Conservation (phyloP, 2,888 invertebrate species). For the Heliconius charithonia region DNA sequence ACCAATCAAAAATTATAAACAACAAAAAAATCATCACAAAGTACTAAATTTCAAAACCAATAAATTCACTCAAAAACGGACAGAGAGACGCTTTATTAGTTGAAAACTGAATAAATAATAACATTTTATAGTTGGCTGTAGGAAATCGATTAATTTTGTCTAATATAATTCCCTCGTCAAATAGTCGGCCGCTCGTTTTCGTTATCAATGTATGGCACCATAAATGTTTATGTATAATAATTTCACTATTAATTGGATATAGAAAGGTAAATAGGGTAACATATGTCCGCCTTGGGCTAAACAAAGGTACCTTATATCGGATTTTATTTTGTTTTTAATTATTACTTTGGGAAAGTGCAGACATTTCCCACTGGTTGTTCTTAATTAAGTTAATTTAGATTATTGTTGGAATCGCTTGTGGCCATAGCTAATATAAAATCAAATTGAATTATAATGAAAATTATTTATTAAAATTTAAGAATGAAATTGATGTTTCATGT, state of each 20-base stretch:
- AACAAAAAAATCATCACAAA: conserved; percentile 3
- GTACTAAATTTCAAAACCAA: conserved; percentile 21
- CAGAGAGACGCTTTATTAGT: conserved; percentile 27
- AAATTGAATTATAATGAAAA: conserved; percentile 10
- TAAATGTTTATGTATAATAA: conserved; percentile 75
- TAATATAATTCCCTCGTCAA: conserved; percentile 80
- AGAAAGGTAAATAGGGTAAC: conserved; percentile 28
- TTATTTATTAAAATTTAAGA: not conserved
- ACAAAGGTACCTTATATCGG: conserved; percentile 8
- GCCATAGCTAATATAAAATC: conserved; percentile 7
- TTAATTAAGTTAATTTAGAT: conserved; percentile 25
- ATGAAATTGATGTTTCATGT: not conserved
- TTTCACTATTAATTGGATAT: conserved; percentile 70
- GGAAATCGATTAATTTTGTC: conserved; percentile 80
- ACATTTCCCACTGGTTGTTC: not conserved
- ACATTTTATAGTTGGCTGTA: conserved; percentile 50
- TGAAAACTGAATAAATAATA: conserved; percentile 34
- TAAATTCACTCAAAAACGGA: conserved; percentile 25
- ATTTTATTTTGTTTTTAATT: conserved; percentile 16
- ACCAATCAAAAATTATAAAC: conserved; percentile 9
- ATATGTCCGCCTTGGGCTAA: conserved; percentile 14
- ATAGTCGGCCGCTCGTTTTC: conserved; percentile 76
- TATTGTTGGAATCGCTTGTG: not conserved
- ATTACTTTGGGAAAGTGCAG: conserved; percentile 7
- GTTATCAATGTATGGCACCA: conserved; percentile 77